Evolutionary conservation across 2,113 vertebrate species (phyloP).

Genomic region (Corvus hawaiiensis): DNA sequence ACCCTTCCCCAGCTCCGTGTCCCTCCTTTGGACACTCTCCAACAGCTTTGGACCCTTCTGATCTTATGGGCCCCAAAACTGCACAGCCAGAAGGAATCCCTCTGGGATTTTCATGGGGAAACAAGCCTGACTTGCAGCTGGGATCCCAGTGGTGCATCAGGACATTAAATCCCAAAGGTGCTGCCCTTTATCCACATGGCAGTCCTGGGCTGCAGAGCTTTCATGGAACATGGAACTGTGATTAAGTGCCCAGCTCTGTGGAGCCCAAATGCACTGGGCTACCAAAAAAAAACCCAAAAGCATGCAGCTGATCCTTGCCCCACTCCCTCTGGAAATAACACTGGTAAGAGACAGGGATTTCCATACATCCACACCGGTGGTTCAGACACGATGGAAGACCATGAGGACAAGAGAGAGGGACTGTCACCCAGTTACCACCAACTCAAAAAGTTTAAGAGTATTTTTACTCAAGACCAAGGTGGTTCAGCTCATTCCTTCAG

Average conservation of each 20-base stretch:
- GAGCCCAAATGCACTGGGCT: not conserved
- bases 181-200: not conserved
- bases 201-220: not conserved
- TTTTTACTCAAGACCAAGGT: not conserved
- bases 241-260: not conserved
- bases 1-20: not conserved
- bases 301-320: not conserved
- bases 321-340: not conserved
- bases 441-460: not conserved
- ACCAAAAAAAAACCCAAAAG: not conserved
- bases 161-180: not conserved
- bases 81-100: not conserved
- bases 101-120: not conserved
- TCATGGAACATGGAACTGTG: rapidly evolving
- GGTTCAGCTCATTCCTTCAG: not conserved
- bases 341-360: not conserved
- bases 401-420: not conserved
- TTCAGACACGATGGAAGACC: not conserved
- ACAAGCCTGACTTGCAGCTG: not conserved
- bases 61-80: not conserved
- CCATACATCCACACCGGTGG: rapidly evolving
- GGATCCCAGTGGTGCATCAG: not conserved
- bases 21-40: not conserved
- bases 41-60: not conserved
- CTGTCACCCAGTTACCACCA: not conserved